Percentiles rank a stretch among this genome's conserved stretches.
These are phyloP conservation scores for Harpagoxenus sublaevis DNA, from an alignment of 2,888 invertebrate species.

Conservation along the genomic window DNA sequence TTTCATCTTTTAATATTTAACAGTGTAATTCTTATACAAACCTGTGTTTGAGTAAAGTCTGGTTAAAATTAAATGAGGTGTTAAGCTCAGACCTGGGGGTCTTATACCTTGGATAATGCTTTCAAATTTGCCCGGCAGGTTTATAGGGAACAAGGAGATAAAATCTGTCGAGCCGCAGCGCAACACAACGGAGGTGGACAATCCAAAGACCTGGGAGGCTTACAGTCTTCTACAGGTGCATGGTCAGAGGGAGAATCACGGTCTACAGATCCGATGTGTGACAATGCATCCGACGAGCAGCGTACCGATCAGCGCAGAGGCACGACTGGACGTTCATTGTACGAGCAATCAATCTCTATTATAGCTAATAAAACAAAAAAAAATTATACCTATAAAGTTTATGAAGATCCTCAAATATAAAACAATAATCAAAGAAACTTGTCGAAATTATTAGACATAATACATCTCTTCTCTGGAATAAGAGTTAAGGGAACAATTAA, in stretches of 20 bases:
- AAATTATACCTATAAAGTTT: background rate
- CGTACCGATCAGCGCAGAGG: slow-evolving; percentile 90
- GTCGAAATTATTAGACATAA: background rate
- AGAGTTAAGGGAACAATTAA: background rate
- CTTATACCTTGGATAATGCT: background rate
- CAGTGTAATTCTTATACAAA: background rate
- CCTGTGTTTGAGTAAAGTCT: background rate
- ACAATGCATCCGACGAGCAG: slow-evolving; percentile 95
- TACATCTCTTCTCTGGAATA: background rate
- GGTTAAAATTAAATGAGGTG: slow-evolving; percentile 33
- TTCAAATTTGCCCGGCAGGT: slow-evolving; percentile 59
- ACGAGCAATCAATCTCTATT: slow-evolving; percentile 85
- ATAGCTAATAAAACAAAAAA: background rate
- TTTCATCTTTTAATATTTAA: too few species aligned
- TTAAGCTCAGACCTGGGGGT: background rate
- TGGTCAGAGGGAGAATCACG: slow-evolving; percentile 94
- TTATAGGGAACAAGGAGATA: slow-evolving; percentile 75
- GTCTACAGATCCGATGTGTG: slow-evolving; percentile 92
- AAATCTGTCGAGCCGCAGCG: slow-evolving; percentile 88
- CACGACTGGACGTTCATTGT: slow-evolving; percentile 95
- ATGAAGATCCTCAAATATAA: background rate
- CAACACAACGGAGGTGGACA: slow-evolving; percentile 94
- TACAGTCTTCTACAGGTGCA: slow-evolving; percentile 93
- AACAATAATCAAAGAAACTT: background rate
- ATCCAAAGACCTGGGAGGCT: slow-evolving; percentile 94